Evolutionary conservation across 2,797 vertebrate species (phyloP).

Genomic region (Coregonus sp.): DNA sequence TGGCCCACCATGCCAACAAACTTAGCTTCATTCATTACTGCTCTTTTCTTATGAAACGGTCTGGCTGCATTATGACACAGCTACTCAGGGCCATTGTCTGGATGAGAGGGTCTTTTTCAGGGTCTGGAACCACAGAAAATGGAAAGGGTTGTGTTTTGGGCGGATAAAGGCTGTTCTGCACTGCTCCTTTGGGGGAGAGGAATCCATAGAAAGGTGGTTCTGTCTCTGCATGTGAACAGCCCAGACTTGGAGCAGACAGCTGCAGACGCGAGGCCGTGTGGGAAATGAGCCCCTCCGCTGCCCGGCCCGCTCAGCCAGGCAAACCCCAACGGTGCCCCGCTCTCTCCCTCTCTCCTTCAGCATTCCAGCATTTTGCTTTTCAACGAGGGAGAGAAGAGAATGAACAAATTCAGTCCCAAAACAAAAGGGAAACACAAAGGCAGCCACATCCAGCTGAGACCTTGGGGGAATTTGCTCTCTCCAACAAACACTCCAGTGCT

Average conservation of each 20-base stretch:
- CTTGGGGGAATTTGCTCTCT: constrained; percentile 21
- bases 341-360: not conserved
- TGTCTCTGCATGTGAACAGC: not conserved
- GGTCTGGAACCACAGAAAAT: not conserved
- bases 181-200: not conserved
- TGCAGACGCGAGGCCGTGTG: constrained; percentile 13
- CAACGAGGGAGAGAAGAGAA: not conserved
- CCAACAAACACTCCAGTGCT: constrained; percentile 26
- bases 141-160: not conserved
- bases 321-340: constrained; percentile 3
- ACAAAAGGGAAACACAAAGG: constrained; percentile 10
- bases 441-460: constrained; percentile 25
- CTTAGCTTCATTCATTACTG: not conserved
- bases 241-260: constrained; percentile 20
- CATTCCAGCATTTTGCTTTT: not conserved
- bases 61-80: not conserved
- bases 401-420: constrained; percentile 9
- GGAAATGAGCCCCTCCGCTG: constrained; percentile 9
- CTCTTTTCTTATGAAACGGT: not conserved
- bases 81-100: constrained; percentile 1
- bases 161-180: not conserved
- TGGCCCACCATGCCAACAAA: not conserved
- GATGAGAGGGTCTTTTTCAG: not conserved
- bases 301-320: not conserved
- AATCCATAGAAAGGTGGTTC: not conserved